Base-by-base conservation (phyloP, 2,113 vertebrate species). In the Parus major region DNA sequence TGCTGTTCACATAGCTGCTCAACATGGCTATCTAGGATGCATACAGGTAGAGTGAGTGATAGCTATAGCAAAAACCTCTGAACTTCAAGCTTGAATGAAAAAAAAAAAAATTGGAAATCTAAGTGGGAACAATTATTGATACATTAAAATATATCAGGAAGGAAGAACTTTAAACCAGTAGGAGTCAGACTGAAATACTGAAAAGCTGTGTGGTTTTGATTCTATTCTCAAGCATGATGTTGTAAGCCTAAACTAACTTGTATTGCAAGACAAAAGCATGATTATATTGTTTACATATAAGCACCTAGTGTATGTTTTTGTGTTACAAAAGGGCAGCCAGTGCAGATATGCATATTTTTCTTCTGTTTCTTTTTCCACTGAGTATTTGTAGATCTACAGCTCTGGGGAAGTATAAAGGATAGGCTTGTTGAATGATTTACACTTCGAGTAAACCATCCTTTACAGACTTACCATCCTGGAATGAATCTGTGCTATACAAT, bases 21-120 rank as follows among this genome's bases (percentile, higher is more conserved):
- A 99, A 92, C 98, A 98, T 24, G 99, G 99, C 49, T 99, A 99
- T 96, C 98, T 99, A 22, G 99, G 99, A 90, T 99, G 99, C 56
- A 98, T 99, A 86, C 99, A 99, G 99, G 99, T 99, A 98, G 22
- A 89, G 53, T 88, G 22, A 89, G 50, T 88, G 57, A 53, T 7
- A 86, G 27, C 29, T 86, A 0, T 20, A 66, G 66, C 31, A 93
- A 47, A 93, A 71, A 61, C 14, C 18, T 87, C 23, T 88, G 65
- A 64, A 49, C 10, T 52, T 78, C 20, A 92, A 56, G 55, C 7
- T 42, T 72, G 27, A 76, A 65, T 50, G 29, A 33, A 88, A 56
- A 61, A 36, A 59, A 66, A 49, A 19, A 39, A 39, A 39, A 28
- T 63, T 35, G 31, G 31, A 60, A 20, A n/a, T 36, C 27, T 59